Evolutionary conservation across 2,888 invertebrate genomes (phyloP).

Genomic region (Encarsia formosa): DNA sequence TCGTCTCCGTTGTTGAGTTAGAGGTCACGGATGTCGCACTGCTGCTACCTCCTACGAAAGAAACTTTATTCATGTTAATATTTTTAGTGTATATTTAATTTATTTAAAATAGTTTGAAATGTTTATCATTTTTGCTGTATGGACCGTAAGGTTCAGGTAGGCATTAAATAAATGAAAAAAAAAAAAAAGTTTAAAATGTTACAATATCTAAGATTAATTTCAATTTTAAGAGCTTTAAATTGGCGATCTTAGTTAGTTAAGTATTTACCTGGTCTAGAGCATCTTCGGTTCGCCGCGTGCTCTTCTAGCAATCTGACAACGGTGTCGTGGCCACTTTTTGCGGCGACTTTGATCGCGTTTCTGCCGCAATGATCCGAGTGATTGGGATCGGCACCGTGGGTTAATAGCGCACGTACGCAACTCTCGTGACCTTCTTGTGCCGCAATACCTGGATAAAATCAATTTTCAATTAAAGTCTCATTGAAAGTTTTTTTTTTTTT

Average conservation of each 20-base stretch:
- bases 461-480: not conserved
- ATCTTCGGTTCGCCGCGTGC: conserved; percentile 49
- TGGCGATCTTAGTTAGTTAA: conserved; percentile 24
- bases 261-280: conserved; percentile 44
- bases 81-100: too few species aligned
- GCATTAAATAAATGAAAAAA: too few species aligned
- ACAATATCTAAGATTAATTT: too few species aligned
- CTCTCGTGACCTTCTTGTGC: conserved; percentile 94
- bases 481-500: not conserved
- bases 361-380: conserved; percentile 84
- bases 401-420: conserved; percentile 77
- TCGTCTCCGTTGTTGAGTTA: conserved; percentile 61
- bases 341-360: conserved; percentile 83
- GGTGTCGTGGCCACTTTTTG: conserved; percentile 84
- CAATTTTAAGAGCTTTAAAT: not conserved
- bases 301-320: conserved; percentile 78
- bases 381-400: conserved; percentile 80
- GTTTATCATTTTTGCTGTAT: too few species aligned
- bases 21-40: conserved; percentile 50
- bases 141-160: too few species aligned
- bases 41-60: conserved; percentile 47
- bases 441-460: conserved; percentile 68
- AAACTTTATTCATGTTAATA: conserved; percentile 11
- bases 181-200: too few species aligned
- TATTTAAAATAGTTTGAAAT: too few species aligned